Conservation (phyloP, 2,888 invertebrate species). For the Phortica okadai region DNA sequence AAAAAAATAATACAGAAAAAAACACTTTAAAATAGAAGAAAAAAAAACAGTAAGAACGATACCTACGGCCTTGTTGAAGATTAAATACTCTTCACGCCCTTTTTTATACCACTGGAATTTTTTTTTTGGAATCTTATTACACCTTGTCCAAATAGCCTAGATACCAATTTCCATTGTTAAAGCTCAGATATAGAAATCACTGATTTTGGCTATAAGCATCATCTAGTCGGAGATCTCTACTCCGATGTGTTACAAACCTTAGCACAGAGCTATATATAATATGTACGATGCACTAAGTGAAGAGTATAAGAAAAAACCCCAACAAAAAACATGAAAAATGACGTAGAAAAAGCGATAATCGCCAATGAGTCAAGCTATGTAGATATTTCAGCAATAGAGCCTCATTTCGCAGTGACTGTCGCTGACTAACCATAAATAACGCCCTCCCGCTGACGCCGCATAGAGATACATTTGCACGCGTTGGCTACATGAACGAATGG, state of each 20-base stretch:
- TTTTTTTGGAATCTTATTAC: too few species aligned
- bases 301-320: background rate
- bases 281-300: too few species aligned
- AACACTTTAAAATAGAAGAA: background rate
- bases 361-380: background rate
- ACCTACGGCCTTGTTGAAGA: too few species aligned
- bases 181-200: too few species aligned
- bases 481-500: background rate
- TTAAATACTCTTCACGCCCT: too few species aligned
- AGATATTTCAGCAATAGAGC: background rate
- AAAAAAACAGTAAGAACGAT: too few species aligned
- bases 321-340: constrained; percentile 5
- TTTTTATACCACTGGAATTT: too few species aligned
- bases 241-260: background rate
- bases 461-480: background rate
- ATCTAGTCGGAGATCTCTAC: too few species aligned
- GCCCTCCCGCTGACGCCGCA: constrained; percentile 4
- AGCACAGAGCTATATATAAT: background rate
- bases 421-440: constrained; percentile 6
- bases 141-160: too few species aligned
- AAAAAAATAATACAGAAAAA: background rate
- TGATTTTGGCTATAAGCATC: too few species aligned
- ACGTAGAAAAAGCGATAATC: background rate
- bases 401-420: background rate
- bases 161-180: too few species aligned